Evolutionary conservation across 2,797 vertebrate genomes (phyloP).

Genomic region (Chelonia mydas): DNA sequence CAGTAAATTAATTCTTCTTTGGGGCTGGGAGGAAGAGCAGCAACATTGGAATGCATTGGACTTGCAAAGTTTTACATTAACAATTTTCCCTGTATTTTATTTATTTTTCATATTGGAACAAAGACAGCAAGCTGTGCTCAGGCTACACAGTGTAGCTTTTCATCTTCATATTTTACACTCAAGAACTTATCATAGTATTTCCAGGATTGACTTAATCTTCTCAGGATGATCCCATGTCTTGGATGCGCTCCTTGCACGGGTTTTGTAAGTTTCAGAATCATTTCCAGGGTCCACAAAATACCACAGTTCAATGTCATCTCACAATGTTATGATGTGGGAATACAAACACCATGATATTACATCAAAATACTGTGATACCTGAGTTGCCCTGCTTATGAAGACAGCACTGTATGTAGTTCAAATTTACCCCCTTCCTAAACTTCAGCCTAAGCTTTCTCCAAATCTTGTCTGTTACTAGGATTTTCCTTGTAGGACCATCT

Average conservation of each 20-base stretch:
- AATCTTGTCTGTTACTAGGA: not conserved
- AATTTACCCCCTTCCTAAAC: not conserved
- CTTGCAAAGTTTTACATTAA: not conserved
- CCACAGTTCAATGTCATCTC: not conserved
- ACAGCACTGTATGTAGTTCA: not conserved
- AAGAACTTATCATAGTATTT: not conserved
- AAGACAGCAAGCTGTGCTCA: not conserved
- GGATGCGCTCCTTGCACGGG: not conserved
- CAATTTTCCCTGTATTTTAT: not conserved
- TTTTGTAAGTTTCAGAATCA: not conserved
- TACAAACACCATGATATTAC: not conserved
- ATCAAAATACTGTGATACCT: not conserved
- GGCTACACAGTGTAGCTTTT: not conserved
- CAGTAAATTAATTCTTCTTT: conserved; percentile 35
- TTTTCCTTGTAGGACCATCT: not conserved
- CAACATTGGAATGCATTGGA: not conserved
- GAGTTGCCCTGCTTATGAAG: not conserved
- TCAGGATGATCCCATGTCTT: not conserved
- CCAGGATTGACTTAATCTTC: not conserved
- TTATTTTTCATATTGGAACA: not conserved
- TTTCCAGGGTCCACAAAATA: not conserved
- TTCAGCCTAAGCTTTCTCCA: not conserved
- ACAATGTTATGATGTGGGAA: not conserved
- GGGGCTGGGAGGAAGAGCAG: not conserved
- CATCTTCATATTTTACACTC: not conserved